Evolutionary conservation across 92 coral and sea anemone genomes (phyloP).

Genomic region (Diadumene lineata): DNA sequence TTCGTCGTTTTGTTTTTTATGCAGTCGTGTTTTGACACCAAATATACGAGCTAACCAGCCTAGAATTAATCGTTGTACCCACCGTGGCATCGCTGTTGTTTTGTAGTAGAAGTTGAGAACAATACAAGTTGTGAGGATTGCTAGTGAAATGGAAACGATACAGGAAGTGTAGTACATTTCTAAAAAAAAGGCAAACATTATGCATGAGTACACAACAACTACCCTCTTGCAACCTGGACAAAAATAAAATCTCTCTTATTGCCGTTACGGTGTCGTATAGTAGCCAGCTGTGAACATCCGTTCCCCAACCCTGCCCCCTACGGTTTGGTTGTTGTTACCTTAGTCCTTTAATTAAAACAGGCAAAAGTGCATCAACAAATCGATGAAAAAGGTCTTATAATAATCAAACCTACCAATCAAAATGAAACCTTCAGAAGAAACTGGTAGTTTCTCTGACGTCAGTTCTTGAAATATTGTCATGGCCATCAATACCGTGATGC

Average conservation of each 20-base stretch:
- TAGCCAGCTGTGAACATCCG: too few relatives aligned
- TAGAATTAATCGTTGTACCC: constrained; percentile 60
- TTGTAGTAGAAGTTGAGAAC: constrained; percentile 77
- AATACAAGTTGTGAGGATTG: constrained; percentile 66
- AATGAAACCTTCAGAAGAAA: constrained; percentile 71
- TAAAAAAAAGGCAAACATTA: constrained; percentile 11
- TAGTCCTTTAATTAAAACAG: too few relatives aligned
- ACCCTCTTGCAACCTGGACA: too few relatives aligned
- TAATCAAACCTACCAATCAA: constrained; percentile 57
- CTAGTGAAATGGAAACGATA: constrained; percentile 64
- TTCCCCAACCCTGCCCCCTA: too few relatives aligned
- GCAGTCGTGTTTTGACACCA: constrained; percentile 27
- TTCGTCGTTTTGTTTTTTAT: constrained; percentile 11
- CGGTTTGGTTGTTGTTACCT: too few relatives aligned
- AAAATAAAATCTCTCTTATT: too few relatives aligned
- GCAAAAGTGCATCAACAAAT: too few relatives aligned
- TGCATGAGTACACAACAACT: too few relatives aligned
- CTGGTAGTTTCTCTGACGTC: constrained; percentile 78
- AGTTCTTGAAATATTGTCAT: constrained; percentile 91
- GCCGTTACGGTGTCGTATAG: too few relatives aligned
- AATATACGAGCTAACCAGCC: constrained; percentile 47
- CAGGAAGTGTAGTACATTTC: constrained; percentile 75
- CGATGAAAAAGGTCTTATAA: too few relatives aligned
- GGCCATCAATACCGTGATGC: constrained; percentile 89
- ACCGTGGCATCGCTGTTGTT: constrained; percentile 71